Conservation (phyloP, 2,888 invertebrate genomes). For the Cataglyphis albicans region DNA sequence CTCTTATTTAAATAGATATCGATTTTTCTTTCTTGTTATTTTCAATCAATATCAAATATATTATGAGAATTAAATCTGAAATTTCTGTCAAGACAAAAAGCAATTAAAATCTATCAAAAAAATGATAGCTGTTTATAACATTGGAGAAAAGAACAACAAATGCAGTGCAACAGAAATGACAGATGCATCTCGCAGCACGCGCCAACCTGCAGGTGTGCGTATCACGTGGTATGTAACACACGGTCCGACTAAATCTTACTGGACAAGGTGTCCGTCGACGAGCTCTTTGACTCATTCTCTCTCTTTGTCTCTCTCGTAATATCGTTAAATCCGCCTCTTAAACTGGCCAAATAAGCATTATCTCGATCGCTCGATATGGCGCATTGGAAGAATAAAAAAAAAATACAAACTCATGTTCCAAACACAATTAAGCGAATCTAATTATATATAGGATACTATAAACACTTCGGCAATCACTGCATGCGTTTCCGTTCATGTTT, state of each 20-base stretch:
- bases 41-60: not conserved
- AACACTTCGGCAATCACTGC: not conserved
- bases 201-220: constrained; percentile 79
- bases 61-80: not conserved
- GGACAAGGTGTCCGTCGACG: constrained; percentile 73
- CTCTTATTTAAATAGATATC: not conserved
- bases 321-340: constrained; percentile 43
- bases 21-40: not conserved
- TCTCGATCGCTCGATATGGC: constrained; percentile 17
- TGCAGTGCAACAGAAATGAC: constrained; percentile 68
- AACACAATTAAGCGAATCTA: not conserved
- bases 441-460: not conserved
- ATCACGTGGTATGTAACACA: constrained; percentile 56
- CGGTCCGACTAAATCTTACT: constrained; percentile 79
- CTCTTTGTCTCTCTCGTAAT: constrained; percentile 40
- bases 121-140: not conserved
- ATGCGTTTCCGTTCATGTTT: not conserved
- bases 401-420: not conserved
- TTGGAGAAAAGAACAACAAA: constrained; percentile 10
- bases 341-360: constrained; percentile 53
- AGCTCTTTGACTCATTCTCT: constrained; percentile 13
- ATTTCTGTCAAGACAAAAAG: not conserved
- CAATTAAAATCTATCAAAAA: not conserved
- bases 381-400: not conserved
- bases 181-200: constrained; percentile 81